Evolutionary conservation across 2,888 invertebrate genomes (phyloP).

Genomic region (Nemoura dubitans): DNA sequence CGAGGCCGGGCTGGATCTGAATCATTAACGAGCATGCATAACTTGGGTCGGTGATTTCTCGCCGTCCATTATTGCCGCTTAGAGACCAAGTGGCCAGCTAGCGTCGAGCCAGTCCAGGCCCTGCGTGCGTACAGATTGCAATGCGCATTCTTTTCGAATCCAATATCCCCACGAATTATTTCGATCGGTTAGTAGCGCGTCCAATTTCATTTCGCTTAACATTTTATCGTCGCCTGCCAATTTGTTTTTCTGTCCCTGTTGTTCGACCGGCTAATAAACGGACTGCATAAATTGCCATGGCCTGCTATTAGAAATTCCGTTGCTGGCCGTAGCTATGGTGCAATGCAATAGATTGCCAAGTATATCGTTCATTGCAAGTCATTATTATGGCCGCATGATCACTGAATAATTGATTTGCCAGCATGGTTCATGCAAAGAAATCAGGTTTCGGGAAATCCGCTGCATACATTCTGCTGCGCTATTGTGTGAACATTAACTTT

Average conservation of each 20-base stretch:
- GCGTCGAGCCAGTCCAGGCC: too few relatives aligned
- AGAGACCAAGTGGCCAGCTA: not conserved
- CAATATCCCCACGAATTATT: not conserved
- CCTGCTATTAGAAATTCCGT: not conserved
- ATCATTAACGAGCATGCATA: not conserved
- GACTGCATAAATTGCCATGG: not conserved
- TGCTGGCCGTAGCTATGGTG: not conserved
- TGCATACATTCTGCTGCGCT: not conserved
- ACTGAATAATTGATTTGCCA: not conserved
- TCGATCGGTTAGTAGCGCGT: not conserved
- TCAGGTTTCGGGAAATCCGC: not conserved
- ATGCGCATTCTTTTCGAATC: not conserved
- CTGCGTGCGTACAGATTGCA: not conserved
- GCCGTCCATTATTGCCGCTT: not conserved
- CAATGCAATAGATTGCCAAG: not conserved
- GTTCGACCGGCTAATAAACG: not conserved
- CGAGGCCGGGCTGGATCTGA: not conserved
- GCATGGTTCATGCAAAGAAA: not conserved
- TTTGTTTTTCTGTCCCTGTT: constrained; percentile 19
- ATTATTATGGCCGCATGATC: not conserved
- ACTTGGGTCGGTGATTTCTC: not conserved
- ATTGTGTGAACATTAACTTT: not conserved
- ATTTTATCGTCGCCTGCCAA: constrained; percentile 24
- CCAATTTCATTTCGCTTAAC: constrained; percentile 7
- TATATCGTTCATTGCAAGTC: not conserved